phyloP scores from a whole-genome alignment of 2,113 vertebrate species.

The Ovibos moschatus region DNA sequence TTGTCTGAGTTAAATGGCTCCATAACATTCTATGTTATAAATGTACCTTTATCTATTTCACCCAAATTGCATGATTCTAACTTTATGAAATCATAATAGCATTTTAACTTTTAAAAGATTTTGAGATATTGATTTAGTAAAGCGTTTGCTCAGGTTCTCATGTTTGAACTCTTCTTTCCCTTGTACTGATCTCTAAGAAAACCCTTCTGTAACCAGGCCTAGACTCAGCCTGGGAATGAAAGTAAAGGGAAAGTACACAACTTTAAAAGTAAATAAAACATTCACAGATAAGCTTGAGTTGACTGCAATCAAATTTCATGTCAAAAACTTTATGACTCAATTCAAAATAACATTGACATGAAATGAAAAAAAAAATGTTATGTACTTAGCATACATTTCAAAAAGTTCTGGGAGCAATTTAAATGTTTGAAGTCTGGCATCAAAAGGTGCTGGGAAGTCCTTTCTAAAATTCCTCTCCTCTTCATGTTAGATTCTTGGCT shows the following conservation, averaged over 20 bases:
- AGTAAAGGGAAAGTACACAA: not conserved
- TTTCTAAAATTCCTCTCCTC: not conserved
- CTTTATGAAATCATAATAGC: not conserved
- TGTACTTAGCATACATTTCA: not conserved
- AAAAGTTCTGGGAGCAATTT: not conserved
- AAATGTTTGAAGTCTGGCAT: not conserved
- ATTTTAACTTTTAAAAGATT: not conserved
- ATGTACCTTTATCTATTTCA: not conserved
- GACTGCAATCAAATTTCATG: not conserved
- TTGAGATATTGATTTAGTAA: not conserved
- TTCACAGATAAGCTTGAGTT: not conserved
- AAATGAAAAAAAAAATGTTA: not conserved
- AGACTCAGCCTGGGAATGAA: not conserved
- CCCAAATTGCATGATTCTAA: not conserved
- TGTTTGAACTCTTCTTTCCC: not conserved
- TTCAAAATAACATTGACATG: not conserved
- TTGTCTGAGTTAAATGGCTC: not conserved
- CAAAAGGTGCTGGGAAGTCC: not conserved
- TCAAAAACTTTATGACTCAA: not conserved
- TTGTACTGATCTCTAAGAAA: not conserved
- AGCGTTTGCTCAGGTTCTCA: not conserved
- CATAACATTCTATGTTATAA: not conserved
- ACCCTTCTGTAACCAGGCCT: not conserved
- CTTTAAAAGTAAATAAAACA: not conserved
- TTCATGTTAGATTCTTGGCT: not conserved